phyloP scores from a whole-genome alignment of 2,797 vertebrate species.

The Cyprinella venusta region DNA sequence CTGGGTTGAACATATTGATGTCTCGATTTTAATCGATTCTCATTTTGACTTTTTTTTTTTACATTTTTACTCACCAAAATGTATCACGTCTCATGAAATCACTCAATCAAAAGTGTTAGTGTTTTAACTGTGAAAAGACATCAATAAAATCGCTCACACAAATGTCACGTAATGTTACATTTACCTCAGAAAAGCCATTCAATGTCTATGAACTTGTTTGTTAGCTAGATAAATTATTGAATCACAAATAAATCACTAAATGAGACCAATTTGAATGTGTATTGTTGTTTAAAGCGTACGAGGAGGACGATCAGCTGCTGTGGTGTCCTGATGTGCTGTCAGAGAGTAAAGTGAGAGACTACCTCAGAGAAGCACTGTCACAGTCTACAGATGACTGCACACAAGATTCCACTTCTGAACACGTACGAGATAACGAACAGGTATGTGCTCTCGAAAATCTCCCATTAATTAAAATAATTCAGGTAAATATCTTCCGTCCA shows the following conservation, averaged over 20 bases:
- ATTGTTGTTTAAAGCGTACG: conserved; percentile 80
- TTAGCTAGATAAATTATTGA: not conserved
- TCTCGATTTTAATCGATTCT: not conserved
- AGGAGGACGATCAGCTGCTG: conserved; percentile 92
- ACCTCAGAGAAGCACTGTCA: conserved; percentile 85
- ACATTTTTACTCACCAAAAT: not conserved
- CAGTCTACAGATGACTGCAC: conserved; percentile 82
- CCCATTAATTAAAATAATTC: conserved; percentile 12
- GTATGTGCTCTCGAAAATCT: conserved; percentile 68
- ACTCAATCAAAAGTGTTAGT: not conserved
- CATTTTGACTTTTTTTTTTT: no score
- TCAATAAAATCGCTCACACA: not conserved
- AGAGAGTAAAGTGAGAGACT: conserved; percentile 90
- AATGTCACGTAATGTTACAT: not conserved
- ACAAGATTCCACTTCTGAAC: conserved; percentile 79
- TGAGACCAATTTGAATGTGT: conserved; percentile 23
- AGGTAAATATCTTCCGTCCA: not conserved
- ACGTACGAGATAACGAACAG: conserved; percentile 91
- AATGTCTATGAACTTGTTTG: not conserved
- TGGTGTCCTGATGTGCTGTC: conserved; percentile 89
- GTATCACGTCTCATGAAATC: not conserved
- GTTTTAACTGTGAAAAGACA: not conserved
- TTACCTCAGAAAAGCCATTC: not conserved
- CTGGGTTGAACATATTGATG: not conserved
- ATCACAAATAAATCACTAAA: not conserved